Evolutionary conservation across 2,113 vertebrate genomes (phyloP), one percentile per base, ranked within the genome.

Genomic region (Leucoraja erinaceus): DNA sequence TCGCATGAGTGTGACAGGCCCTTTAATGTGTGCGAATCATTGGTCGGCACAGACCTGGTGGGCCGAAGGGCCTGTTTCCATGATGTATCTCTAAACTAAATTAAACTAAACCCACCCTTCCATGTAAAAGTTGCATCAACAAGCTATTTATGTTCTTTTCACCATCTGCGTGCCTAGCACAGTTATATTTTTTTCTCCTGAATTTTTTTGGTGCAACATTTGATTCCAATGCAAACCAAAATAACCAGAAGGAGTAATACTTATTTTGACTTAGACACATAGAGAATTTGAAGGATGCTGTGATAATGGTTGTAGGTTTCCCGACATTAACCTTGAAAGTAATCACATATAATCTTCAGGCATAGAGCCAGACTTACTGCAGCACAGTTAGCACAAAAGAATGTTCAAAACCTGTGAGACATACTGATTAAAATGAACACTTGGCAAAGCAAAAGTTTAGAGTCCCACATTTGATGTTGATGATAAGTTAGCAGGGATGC

Each of bases 381-480:
- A 86, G 61, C 56, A 59, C 54, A 54, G 3, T 81, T 20, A 14
- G 78, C 25, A 28, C 22, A 9, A 77, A 77, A 77, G 12, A 63
- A 90, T 66, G 84, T 90, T 66, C 16, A 38, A 22, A 61, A 66
- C 84, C 38, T 4, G 33, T 33, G 84, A 16, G 4, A n/a, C n/a
- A 28, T 66, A 66, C 31, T 66, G 63, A 66, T 83, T 83, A 83
- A 86, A 25, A 86, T 63, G 83, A 61, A 86, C 63, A 66, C 61
- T 66, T 90, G 61, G 59, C 86, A 90, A 90, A 68, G 63, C 2
- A 90, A 33, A 90, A 66, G 86, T 68, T 90, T n/a, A 68, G 28
- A 66, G 68, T 47, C 61, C 86, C 86, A 90, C 31, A 66, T 66
- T 90, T 90, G 63, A n/a, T 66, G n/a, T 68, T 68, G n/a, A 28